Evolutionary conservation across 1,140 invertebrate species (phyloP), one percentile per base, ranked within the genome.

Genomic region (Hypothenemus hampei): DNA sequence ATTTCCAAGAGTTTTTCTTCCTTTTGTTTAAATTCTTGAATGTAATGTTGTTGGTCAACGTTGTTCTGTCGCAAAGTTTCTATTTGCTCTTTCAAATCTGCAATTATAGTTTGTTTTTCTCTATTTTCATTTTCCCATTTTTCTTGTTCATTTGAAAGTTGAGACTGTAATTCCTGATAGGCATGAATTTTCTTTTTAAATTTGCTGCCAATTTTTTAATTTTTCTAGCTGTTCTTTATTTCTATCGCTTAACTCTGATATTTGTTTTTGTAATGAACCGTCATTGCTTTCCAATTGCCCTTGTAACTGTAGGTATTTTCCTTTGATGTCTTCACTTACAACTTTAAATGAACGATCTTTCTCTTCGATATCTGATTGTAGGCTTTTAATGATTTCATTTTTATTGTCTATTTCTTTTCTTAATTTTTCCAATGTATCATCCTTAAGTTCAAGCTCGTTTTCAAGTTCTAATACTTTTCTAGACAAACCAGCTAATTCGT

Each of bases 151-250:
- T 74, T 66, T 1, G 44, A 41, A 20, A 75, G 66, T 58, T 75
- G 73, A n/a, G 70, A 65, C 71, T 87, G 82, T 15, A 87, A 68
- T 48, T 87, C 83, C 37, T 78, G 73, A 44, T 80, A 82, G 36
- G 80, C 70, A 15, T 73, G 59, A 0, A 77, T 72, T 65, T 87
- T 87, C 59, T 86, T 86, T 89, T 89, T 6, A 88, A 73, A 62
- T 81, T 86, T 0, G 81, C 73, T 2, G 85, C 85, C 59, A 85
- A 81, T 58, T 87, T 87, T 61, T 87, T 88, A 67, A 89, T 69
- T 87, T 88, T 44, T 87, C 84, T 19, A 82, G 64, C 10, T 78
- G 69, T 59, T 84, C 79, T 60, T 78, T 75, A 35, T 71, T 65
- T 54, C 69, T 75, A 35, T 69, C 68, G 7, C 62, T 63, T 1